These are phyloP conservation scores for Zapornia atra DNA, from an alignment of 2,113 vertebrate species.

Conservation along the genomic window DNA sequence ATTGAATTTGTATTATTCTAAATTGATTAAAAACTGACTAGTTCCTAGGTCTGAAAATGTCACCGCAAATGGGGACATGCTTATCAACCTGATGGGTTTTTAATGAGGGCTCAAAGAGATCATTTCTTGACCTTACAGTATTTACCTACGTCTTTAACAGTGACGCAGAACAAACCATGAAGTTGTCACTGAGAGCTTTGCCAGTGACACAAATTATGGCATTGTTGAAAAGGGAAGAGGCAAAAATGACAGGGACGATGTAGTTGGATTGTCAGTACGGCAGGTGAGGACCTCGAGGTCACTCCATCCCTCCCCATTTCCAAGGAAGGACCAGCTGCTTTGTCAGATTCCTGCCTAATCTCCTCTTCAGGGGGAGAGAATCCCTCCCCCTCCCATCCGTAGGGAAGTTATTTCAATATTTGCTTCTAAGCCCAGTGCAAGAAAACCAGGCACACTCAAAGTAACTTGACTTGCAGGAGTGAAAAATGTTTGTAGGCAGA, in stretches of 20 bases:
- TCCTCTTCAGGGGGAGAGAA: neutral
- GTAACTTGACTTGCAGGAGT: neutral
- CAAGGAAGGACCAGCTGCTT: neutral
- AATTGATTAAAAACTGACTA: constrained; percentile 49
- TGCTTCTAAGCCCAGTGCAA: neutral
- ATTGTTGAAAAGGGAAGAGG: neutral
- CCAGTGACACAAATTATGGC: neutral
- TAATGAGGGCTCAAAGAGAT: neutral
- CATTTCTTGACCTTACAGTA: neutral
- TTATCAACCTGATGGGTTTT: constrained; percentile 12
- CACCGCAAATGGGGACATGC: constrained; percentile 27
- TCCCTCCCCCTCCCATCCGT: neutral
- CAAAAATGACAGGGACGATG: neutral
- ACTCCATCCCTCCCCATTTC: neutral
- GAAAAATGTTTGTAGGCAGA: neutral
- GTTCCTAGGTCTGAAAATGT: constrained; percentile 31
- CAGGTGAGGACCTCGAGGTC: neutral
- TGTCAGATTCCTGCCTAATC: neutral
- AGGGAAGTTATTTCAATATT: neutral
- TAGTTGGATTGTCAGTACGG: neutral
- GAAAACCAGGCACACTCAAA: neutral
- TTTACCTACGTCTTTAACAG: constrained; percentile 13
- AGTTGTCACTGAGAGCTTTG: neutral
- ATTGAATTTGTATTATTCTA: constrained; percentile 43
- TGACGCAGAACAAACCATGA: neutral